Percentiles rank a stretch among this genome's conserved stretches.
Evolutionary conservation across 2,888 invertebrate genomes (phyloP).

Genomic region (Cryptus viduatorius): DNA sequence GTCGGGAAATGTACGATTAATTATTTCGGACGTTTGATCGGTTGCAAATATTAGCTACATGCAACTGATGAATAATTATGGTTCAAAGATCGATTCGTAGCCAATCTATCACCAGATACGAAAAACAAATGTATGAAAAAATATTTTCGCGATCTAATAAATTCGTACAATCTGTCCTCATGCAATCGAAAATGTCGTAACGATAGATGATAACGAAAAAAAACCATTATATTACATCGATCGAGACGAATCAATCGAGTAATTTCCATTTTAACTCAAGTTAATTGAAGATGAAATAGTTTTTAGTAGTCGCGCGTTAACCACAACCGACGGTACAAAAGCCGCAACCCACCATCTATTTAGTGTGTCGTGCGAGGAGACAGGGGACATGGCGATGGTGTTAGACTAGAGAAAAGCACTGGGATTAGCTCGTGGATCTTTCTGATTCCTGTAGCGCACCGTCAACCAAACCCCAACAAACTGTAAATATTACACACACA

Average conservation of each 20-base stretch:
- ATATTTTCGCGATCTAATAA: too few relatives aligned
- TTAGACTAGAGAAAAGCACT: conserved; percentile 97
- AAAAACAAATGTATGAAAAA: too few relatives aligned
- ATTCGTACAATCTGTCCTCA: too few relatives aligned
- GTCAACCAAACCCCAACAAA: conserved; percentile 99
- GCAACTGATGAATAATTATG: too few relatives aligned
- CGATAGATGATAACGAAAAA: too few relatives aligned
- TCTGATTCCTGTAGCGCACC: conserved; percentile 98
- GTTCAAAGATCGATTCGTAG: too few relatives aligned
- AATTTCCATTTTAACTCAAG: too few relatives aligned
- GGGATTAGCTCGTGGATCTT: conserved; percentile 98
- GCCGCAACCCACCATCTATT: conserved; percentile 83
- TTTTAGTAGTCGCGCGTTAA: background rate
- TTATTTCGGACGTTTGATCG: background rate
- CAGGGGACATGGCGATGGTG: conserved; percentile 83
- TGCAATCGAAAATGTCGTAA: too few relatives aligned
- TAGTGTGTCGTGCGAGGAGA: conserved; percentile 82
- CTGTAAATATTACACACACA: conserved; percentile 87
- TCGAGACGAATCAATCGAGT: too few relatives aligned
- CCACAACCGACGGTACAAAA: conserved; percentile 62
- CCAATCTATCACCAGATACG: too few relatives aligned
- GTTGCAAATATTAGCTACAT: too few relatives aligned
- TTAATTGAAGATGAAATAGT: too few relatives aligned
- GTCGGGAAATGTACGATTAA: background rate
- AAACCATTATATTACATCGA: background rate